Evolutionary conservation across 2,113 vertebrate species (phyloP), one percentile per base, ranked within the genome.

Genomic region (Zonotrichia leucophrys): DNA sequence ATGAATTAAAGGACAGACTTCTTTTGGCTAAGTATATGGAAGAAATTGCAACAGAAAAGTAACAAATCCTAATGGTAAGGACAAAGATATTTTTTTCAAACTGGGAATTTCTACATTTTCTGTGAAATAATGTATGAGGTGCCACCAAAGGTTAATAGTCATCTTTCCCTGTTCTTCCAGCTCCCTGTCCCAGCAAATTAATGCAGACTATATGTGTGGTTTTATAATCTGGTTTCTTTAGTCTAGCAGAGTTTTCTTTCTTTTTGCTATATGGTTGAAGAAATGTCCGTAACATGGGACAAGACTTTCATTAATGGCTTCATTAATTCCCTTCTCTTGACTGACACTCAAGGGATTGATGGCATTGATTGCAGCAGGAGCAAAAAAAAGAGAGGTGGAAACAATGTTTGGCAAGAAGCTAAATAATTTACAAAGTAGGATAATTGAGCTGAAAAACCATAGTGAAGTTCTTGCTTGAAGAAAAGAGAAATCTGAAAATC

Each of bases 401-500:
- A 56, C 35, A 58, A 50, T 41, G 3, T 55, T 82, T 69, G 52
- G 8, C 30, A 92, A 72, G 63, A 89, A 94, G 44, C 1, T 49
- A 58, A 94, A 81, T 66, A 69, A 95, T 82, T 87, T 89, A 53
- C 67, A 76, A 91, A 85, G 21, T 28, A 89, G 18, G 21, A 53
- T 64, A 53, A 81, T 31, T 75, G 52, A 96, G 12, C 12, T 95
- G 15, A 50, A 95, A 96, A 62, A 50, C 8, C 1, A 2, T n/a
- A 89, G 67, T 73, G 42, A 96, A 84, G 30, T 78, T 67, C 22
- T 89, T n/a, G 21, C 42, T 68, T 94, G 80, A 88, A 66, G 41
- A 70, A 93, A 91, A 81, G 50, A 81, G 18, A 96, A 87, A 75
- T 87, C 44, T 28, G 58, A 94, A 69, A 91, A 63, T 52, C 37